A percentile compares a stretch with the other conserved stretches of the same genome.
phyloP scores from a whole-genome alignment of 2,888 invertebrate genomes.

The Saturnia japonica region DNA sequence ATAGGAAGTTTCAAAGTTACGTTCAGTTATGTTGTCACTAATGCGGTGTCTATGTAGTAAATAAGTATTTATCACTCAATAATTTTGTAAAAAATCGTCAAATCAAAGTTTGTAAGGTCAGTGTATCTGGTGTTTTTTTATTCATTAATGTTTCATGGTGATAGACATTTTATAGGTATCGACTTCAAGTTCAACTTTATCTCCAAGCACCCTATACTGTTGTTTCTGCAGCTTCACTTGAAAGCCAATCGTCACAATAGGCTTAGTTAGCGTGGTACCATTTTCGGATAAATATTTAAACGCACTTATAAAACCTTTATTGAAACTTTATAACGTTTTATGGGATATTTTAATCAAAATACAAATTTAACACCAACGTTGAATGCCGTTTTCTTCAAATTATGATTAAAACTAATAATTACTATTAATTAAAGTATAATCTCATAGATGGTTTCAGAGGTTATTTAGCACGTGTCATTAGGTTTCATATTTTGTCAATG shows the following conservation, averaged over 20 bases:
- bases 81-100: too few relatives aligned
- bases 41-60: neutral
- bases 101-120: too few relatives aligned
- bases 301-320: too few relatives aligned
- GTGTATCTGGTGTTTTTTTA: too few relatives aligned
- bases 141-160: too few relatives aligned
- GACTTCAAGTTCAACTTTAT: neutral
- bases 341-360: neutral
- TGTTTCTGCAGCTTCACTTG: too few relatives aligned
- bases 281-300: too few relatives aligned
- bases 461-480: conserved; percentile 15
- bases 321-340: too few relatives aligned
- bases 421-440: neutral
- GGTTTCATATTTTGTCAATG: neutral
- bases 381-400: neutral
- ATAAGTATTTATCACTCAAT: neutral
- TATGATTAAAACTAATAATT: neutral
- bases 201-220: neutral
- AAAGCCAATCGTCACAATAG: too few relatives aligned
- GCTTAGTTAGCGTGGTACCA: too few relatives aligned
- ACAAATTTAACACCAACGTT: neutral
- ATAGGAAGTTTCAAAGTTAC: neutral
- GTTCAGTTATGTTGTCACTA: too few relatives aligned
- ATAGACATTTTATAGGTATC: too few relatives aligned
- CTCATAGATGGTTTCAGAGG: neutral